Evolutionary conservation across 1,140 invertebrate species (phyloP).

Genomic region (Pristionchus pacificus): DNA sequence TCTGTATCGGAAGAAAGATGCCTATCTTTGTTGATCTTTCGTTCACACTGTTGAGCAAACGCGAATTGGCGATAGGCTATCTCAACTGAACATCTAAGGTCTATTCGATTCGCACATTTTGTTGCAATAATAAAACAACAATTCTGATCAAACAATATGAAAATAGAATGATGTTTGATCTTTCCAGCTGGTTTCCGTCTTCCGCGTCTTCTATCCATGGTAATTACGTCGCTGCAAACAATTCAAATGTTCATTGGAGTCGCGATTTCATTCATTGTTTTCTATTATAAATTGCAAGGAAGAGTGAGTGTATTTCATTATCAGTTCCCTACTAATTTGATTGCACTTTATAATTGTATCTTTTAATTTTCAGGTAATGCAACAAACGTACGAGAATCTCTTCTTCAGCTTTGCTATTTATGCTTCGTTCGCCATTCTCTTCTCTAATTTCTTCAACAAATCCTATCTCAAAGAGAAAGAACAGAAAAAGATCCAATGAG

Average conservation of each 20-base stretch:
- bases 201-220: constrained; percentile 74
- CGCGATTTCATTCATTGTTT: constrained; percentile 73
- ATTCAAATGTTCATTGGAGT: constrained; percentile 93
- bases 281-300: constrained; percentile 52
- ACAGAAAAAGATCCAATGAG: constrained; percentile 25
- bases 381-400: constrained; percentile 79
- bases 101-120: too few relatives aligned
- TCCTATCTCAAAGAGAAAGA: constrained; percentile 45
- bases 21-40: too few relatives aligned
- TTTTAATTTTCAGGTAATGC: constrained; percentile 67
- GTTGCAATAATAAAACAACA: too few relatives aligned
- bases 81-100: too few relatives aligned
- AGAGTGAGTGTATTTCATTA: constrained; percentile 57
- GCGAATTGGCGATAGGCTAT: too few relatives aligned
- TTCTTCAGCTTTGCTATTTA: constrained; percentile 86
- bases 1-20: too few relatives aligned
- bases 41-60: too few relatives aligned
- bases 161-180: not conserved
- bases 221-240: constrained; percentile 79
- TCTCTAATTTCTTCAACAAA: constrained; percentile 60
- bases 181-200: constrained; percentile 71
- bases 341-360: not conserved
- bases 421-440: constrained; percentile 64
- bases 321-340: constrained; percentile 58
- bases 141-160: too few relatives aligned